A percentile compares a stretch with the other conserved stretches of the same genome.
These are phyloP conservation scores for Euplexia lucipara DNA, from an alignment of 2,888 invertebrate species.

Conservation along the genomic window DNA sequence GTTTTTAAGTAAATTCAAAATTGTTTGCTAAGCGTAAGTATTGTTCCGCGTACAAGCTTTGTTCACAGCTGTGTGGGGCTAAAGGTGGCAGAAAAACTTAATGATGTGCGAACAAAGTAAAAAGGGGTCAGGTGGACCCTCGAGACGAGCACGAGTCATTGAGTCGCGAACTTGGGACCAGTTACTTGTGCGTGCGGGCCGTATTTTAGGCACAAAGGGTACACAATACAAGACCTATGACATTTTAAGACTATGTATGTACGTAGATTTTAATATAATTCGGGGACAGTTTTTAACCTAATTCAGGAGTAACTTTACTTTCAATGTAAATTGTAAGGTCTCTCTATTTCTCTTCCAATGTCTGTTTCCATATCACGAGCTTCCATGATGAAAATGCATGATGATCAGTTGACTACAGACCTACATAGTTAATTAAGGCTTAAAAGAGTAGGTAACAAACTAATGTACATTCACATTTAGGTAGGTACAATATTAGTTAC, in stretches of 20 bases:
- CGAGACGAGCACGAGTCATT: conserved; percentile 57
- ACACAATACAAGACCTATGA: conserved; percentile 11
- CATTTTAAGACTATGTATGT: not conserved
- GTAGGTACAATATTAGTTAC: no score
- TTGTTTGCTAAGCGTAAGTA: not conserved
- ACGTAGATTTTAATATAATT: no score
- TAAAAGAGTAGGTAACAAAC: no score
- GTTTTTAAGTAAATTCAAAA: not conserved
- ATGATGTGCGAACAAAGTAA: conserved; percentile 61
- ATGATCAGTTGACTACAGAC: no score
- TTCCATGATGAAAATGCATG: no score
- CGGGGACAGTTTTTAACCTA: no score
- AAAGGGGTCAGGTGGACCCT: conserved; percentile 59
- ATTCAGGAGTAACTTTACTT: no score
- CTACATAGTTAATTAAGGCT: no score
- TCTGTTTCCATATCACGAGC: no score
- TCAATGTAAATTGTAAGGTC: no score
- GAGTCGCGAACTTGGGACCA: conserved; percentile 51
- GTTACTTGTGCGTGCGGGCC: not conserved
- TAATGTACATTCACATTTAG: no score
- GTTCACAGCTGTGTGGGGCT: conserved; percentile 11
- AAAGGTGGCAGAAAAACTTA: conserved; percentile 50
- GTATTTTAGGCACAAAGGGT: conserved; percentile 38
- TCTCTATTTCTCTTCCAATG: no score
- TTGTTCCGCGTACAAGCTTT: not conserved